A percentile compares a stretch with the other conserved stretches of the same genome.
Evolutionary conservation across 2,888 invertebrate species (phyloP).

Genomic region (Thecocarcelia acutangulata): DNA sequence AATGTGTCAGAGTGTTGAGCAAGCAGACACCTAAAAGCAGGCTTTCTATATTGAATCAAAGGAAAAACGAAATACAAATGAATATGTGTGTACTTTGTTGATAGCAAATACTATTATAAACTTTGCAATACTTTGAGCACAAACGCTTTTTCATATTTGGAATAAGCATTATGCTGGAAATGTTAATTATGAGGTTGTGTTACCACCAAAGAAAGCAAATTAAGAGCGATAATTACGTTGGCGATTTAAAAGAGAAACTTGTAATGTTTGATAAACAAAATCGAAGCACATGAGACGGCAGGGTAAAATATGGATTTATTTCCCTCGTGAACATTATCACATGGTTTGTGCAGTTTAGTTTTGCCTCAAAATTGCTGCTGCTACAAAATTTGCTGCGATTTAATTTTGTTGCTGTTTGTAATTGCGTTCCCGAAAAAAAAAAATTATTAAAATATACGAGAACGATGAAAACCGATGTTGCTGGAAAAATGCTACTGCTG

Average conservation of each 20-base stretch:
- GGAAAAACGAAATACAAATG: not conserved
- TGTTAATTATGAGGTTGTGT: constrained; percentile 5
- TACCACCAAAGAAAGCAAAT: not conserved
- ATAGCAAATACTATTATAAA: constrained; percentile 2
- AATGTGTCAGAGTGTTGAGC: constrained; percentile 12
- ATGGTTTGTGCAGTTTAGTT: constrained; percentile 56
- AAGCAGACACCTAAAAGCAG: constrained; percentile 54
- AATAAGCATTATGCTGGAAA: constrained; percentile 13
- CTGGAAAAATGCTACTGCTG: constrained; percentile 34
- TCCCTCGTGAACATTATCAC: constrained; percentile 40
- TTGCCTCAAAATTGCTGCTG: constrained; percentile 42
- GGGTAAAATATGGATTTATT: constrained; percentile 6
- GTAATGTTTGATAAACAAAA: constrained; percentile 1
- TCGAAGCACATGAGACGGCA: not conserved
- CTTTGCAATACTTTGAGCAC: constrained; percentile 1
- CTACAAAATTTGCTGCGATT: not conserved
- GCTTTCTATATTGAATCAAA: constrained; percentile 25
- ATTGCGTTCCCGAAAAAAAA: constrained; percentile 53
- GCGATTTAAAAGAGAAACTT: constrained; percentile 56
- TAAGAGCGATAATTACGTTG: constrained; percentile 22
- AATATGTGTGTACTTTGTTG: constrained; percentile 11
- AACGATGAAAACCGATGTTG: constrained; percentile 65
- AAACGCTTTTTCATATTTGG: not conserved
- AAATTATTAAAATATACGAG: constrained; percentile 40
- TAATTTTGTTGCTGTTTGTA: constrained; percentile 41